These are phyloP conservation scores for Sebastes taczanowskii DNA, from an alignment of 2,797 vertebrate genomes.

Conservation along the genomic window DNA sequence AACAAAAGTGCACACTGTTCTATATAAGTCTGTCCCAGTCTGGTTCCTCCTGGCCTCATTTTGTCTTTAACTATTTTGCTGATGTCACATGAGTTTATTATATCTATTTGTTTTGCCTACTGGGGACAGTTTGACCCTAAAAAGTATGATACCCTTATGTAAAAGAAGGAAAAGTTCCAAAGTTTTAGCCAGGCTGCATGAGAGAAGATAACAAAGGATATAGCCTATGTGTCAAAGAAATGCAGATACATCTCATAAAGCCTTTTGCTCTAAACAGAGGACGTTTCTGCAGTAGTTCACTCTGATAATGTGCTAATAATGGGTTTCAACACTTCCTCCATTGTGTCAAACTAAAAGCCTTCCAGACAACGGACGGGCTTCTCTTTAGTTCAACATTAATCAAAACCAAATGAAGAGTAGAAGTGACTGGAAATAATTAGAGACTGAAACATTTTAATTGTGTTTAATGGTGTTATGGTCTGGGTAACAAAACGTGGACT, in stretches of 20 bases:
- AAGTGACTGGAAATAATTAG: no score
- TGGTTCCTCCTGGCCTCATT: slow-evolving; percentile 24
- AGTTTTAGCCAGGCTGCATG: background rate
- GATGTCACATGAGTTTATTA: slow-evolving; percentile 19
- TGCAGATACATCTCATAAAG: background rate
- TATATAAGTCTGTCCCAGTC: background rate
- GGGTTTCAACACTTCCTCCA: no score
- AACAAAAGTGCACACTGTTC: background rate
- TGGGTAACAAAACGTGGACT: no score
- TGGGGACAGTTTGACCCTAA: slow-evolving; percentile 36
- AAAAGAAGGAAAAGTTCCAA: slow-evolving; percentile 23
- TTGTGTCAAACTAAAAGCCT: no score
- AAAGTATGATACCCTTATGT: slow-evolving; percentile 21
- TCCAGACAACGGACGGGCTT: no score
- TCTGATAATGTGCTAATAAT: background rate
- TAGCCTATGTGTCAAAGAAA: slow-evolving; percentile 11
- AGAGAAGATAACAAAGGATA: slow-evolving; percentile 14
- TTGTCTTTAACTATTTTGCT: slow-evolving; percentile 14
- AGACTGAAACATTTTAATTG: no score
- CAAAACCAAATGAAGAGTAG: no score
- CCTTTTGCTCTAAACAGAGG: background rate
- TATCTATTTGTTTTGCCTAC: slow-evolving; percentile 38
- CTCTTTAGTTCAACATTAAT: no score
- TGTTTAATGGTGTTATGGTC: no score
- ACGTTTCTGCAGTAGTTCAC: no score